A percentile compares a stretch with the other conserved stretches of the same genome.
These are phyloP conservation scores for Spilogale gracilis DNA, from an alignment of 2,113 vertebrate species.

Conservation along the genomic window DNA sequence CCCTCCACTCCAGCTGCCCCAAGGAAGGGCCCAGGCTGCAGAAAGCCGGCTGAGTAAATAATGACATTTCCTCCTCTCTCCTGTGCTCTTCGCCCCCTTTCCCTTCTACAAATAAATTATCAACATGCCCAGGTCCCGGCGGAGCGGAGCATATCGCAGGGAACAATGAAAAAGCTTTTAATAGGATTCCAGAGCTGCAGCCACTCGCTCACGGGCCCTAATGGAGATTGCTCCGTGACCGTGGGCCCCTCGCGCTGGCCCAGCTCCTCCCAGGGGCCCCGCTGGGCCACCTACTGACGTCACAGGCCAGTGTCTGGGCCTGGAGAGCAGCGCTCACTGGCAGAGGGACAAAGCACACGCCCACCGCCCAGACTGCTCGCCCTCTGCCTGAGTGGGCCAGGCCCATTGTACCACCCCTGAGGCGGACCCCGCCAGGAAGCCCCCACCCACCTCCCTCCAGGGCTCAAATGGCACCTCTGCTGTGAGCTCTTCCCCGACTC, in stretches of 20 bases:
- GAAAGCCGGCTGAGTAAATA: constrained; percentile 53
- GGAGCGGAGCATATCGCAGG: constrained; percentile 57
- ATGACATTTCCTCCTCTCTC: constrained; percentile 62
- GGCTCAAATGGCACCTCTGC: not conserved
- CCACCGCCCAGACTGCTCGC: rapidly evolving
- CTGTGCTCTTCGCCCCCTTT: constrained; percentile 61
- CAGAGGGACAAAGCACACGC: not conserved
- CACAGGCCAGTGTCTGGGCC: not conserved
- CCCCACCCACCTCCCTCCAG: not conserved
- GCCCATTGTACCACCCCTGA: not conserved
- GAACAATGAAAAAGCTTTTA: constrained; percentile 84
- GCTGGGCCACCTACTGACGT: constrained; percentile 31
- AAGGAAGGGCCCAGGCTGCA: not conserved
- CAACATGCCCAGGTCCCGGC: constrained; percentile 76
- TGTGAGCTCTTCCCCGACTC: not conserved
- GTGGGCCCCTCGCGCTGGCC: not conserved
- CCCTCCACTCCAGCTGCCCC: not conserved
- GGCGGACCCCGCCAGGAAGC: not conserved
- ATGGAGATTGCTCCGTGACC: constrained; percentile 78
- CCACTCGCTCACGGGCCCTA: constrained; percentile 60
- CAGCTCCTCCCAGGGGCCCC: not conserved
- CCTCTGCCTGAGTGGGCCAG: not conserved
- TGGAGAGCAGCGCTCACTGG: not conserved
- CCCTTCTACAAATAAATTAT: constrained; percentile 82
- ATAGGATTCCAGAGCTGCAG: constrained; percentile 82